phyloP scores from a whole-genome alignment of 1,140 invertebrate genomes.

The Lepeophtheirus salmonis region DNA sequence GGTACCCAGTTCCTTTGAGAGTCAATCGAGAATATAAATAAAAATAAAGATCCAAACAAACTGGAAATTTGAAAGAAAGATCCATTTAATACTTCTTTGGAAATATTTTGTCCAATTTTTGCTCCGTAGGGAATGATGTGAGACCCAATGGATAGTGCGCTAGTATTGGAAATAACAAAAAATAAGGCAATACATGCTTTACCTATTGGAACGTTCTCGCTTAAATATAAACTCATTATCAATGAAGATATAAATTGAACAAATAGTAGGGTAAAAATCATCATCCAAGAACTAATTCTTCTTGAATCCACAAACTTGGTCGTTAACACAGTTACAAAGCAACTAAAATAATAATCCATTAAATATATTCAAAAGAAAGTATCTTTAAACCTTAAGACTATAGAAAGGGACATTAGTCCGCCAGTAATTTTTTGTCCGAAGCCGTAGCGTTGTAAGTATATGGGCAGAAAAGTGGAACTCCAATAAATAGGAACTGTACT shows the following conservation, averaged over 20 bases:
- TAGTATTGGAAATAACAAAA: not conserved
- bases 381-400: not conserved
- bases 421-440: not conserved
- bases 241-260: not conserved
- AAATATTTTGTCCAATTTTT: not conserved
- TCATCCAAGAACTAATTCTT: not conserved
- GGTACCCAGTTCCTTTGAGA: not conserved
- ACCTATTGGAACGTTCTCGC: not conserved
- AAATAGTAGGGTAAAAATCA: not conserved
- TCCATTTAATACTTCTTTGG: not conserved
- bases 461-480: not conserved
- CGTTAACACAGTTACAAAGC: no score
- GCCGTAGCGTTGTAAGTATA: not conserved
- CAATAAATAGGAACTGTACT: not conserved
- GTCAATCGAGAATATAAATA: not conserved
- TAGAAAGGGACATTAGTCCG: not conserved
- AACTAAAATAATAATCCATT: no score
- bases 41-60: not conserved
- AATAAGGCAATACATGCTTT: not conserved
- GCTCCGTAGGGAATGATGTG: not conserved
- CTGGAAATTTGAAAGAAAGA: not conserved
- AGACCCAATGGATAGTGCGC: not conserved
- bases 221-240: not conserved
- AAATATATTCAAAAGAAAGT: no score
- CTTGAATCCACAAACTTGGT: not conserved